Base-by-base conservation (phyloP, 2,113 vertebrate genomes). In the Ptyas mucosa region DNA sequence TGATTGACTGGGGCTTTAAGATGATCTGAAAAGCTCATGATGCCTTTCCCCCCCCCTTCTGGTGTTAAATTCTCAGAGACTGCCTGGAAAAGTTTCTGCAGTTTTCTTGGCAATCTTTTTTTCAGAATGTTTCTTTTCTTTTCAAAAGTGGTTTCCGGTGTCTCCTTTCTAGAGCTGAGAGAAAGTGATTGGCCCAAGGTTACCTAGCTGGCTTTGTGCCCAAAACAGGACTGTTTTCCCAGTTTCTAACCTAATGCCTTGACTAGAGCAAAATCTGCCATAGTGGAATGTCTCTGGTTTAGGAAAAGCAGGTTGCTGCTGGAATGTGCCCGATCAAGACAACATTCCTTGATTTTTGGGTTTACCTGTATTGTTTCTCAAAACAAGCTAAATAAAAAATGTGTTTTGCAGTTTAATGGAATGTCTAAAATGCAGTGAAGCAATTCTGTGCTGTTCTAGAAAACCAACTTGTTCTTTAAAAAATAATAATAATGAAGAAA, bases 211-310 rank as follows among this genome's bases (percentile, higher is more conserved):
- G 4, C 8, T 58, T 58, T 58, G 20, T 58, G 6, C 57, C 23
- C 57, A 58, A 58, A 24, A 8, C 57, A 58, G 57, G 57, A 24
- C 4, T 69, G 61, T 26, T 26, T 26, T 15, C 61, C 61, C 61
- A n/a, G 26, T 69, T 69, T n/a, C 5, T 69, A 69, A n/a, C 12
- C 61, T 69, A 29, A n/a, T n/a, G 29, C 61, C 61, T n/a, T 69
- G 61, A 69, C 61, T 6, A n/a, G 18, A 94, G 93, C 92, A 95
- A 95, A 93, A 91, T 94, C 88, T 91, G 61, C 52, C 93, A 55
- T 21, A 69, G 91, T 91, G 81, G 90, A 94, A 93, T 95, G 95
- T 91, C 49, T 93, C 69, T 95, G 95, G 95, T 94, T 96, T 89
- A 64, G 94, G 69, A 93, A 94, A 91, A 96, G 93, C 49, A 89